A percentile compares a stretch with the other conserved stretches of the same genome.
phyloP scores from a whole-genome alignment of 1,140 invertebrate species.

The Drosophila takahashii region DNA sequence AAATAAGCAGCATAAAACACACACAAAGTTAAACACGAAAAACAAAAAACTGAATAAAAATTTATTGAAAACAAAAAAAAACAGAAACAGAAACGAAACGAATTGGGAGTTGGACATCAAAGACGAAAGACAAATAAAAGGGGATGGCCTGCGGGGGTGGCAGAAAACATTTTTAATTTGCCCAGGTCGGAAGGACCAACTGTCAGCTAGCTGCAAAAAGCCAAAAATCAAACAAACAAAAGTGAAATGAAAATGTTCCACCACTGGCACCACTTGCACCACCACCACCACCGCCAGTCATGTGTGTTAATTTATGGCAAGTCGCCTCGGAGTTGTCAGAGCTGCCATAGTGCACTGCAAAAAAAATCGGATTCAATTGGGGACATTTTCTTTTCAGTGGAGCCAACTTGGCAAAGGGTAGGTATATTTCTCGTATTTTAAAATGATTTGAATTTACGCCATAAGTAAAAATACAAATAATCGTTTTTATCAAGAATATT shows the following conservation, averaged over 20 bases:
- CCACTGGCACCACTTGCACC: conserved; percentile 4
- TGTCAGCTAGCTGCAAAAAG: conserved; percentile 71
- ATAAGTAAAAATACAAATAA: too few species aligned
- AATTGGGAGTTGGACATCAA: conserved; percentile 49
- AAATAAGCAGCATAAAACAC: conserved; percentile 42
- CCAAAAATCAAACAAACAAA: conserved; percentile 79
- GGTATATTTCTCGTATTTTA: neutral
- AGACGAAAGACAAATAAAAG: conserved; percentile 62
- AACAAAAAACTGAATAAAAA: conserved; percentile 44
- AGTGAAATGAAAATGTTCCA: conserved; percentile 67
- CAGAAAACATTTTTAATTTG: conserved; percentile 65
- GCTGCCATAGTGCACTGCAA: conserved; percentile 1
- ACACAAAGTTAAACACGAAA: conserved; percentile 46
- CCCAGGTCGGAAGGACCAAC: conserved; percentile 37
- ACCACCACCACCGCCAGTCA: conserved; percentile 24
- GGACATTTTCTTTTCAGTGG: neutral
- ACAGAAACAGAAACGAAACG: neutral
- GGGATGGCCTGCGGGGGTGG: neutral
- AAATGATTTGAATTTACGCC: neutral
- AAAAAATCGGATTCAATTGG: neutral
- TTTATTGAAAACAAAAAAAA: conserved; percentile 56
- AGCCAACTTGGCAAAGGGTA: neutral
- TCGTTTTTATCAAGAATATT: too few species aligned
- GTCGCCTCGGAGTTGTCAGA: conserved; percentile 19
- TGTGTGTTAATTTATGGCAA: conserved; percentile 71